Conservation (phyloP, 2,797 vertebrate genomes). For the Oceanodroma leucorhoa region DNA sequence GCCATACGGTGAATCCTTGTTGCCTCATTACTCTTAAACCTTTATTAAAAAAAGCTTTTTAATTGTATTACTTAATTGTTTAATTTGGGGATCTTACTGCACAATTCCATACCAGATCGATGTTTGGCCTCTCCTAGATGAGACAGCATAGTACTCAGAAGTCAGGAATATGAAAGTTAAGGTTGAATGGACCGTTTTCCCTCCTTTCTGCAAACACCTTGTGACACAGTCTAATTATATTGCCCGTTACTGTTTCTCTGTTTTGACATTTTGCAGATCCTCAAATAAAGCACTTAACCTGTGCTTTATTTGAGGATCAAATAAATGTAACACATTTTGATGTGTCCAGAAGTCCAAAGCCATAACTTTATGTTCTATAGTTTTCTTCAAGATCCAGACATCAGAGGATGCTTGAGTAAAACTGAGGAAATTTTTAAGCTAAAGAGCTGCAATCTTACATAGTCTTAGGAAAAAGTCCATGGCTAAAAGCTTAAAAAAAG, state of each 20-base stretch:
- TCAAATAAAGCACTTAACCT: neutral
- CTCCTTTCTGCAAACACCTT: neutral
- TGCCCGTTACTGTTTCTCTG: neutral
- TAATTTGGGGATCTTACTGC: neutral
- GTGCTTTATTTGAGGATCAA: no score
- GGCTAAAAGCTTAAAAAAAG: neutral
- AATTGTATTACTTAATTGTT: slow-evolving; percentile 30
- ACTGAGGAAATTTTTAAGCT: neutral
- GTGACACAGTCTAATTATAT: neutral
- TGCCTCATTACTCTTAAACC: slow-evolving; percentile 39
- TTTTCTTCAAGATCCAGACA: neutral
- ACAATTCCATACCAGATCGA: neutral
- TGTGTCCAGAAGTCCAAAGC: neutral
- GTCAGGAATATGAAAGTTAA: neutral
- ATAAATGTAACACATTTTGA: no score
- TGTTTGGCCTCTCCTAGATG: neutral
- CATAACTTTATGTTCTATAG: neutral
- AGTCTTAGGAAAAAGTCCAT: neutral
- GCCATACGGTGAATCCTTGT: neutral
- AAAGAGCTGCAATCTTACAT: neutral
- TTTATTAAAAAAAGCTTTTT: slow-evolving; percentile 25
- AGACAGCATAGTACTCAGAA: neutral
- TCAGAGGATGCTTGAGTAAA: neutral
- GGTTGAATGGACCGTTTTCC: neutral
- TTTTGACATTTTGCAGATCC: neutral